Percentiles rank a stretch among this genome's conserved stretches.
Conservation (phyloP, 2,888 invertebrate species). For the Tipula helvola region DNA sequence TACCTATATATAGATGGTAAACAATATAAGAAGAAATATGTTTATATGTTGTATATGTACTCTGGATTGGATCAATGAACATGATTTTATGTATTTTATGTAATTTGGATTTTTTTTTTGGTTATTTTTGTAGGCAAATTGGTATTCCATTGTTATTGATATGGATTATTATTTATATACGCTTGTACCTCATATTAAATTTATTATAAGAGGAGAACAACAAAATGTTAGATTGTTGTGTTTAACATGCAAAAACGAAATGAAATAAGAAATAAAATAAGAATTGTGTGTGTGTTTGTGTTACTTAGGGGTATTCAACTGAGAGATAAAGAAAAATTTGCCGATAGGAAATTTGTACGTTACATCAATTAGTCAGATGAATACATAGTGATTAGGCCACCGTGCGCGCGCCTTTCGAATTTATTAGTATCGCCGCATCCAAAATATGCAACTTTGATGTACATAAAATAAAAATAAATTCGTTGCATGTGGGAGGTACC, state of each 20-base stretch:
- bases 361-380: background rate
- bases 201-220: background rate
- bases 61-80: conserved; percentile 4
- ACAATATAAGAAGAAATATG: background rate
- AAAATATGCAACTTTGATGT: too few relatives aligned
- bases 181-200: background rate
- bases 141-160: conserved; percentile 4
- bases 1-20: background rate
- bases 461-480: background rate
- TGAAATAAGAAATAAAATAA: background rate
- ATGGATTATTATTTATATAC: background rate
- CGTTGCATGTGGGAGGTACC: background rate
- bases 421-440: too few relatives aligned
- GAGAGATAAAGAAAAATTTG: background rate
- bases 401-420: background rate
- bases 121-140: background rate
- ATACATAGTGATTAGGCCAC: background rate
- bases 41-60: background rate
- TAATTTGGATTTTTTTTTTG: background rate
- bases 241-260: background rate
- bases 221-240: background rate
- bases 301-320: background rate
- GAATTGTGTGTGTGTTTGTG: background rate
- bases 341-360: background rate
- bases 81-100: background rate